A percentile compares a stretch with the other conserved stretches of the same genome.
phyloP scores from a whole-genome alignment of 2,113 vertebrate species.

The Fulmarus glacialis region DNA sequence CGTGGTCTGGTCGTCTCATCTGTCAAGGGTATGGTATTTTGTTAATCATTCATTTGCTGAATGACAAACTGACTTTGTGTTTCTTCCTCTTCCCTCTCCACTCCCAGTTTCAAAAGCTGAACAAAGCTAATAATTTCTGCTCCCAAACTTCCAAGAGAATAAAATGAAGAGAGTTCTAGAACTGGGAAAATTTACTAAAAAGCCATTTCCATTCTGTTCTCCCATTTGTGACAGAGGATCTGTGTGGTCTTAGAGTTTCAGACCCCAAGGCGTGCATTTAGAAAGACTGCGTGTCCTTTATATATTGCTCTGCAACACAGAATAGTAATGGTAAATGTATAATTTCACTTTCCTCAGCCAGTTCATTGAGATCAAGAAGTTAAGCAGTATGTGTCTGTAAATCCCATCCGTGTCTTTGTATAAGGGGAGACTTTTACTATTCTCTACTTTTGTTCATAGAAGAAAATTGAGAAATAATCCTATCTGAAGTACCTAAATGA shows the following conservation, averaged over 20 bases:
- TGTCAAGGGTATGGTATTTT: neutral
- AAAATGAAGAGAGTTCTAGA: neutral
- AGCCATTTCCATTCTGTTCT: neutral
- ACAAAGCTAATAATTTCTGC: neutral
- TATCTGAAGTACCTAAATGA: neutral
- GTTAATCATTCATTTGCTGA: neutral
- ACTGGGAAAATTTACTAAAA: neutral
- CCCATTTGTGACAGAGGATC: neutral
- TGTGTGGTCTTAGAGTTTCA: neutral
- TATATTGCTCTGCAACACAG: neutral
- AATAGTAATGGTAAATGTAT: neutral
- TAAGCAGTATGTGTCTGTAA: neutral
- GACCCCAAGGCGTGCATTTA: neutral
- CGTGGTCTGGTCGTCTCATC: neutral
- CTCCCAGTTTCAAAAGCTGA: neutral
- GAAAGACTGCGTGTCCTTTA: neutral
- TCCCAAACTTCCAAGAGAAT: neutral
- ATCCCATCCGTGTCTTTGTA: neutral
- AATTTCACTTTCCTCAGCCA: neutral
- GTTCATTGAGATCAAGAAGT: neutral
- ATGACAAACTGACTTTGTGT: neutral
- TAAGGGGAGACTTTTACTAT: neutral
- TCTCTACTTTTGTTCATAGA: neutral
- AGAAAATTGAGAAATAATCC: neutral
- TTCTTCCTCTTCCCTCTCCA: neutral